Percentiles rank a stretch among this genome's conserved stretches.
Evolutionary conservation across 2,113 vertebrate genomes (phyloP).

Genomic region (Panurus biarmicus): DNA sequence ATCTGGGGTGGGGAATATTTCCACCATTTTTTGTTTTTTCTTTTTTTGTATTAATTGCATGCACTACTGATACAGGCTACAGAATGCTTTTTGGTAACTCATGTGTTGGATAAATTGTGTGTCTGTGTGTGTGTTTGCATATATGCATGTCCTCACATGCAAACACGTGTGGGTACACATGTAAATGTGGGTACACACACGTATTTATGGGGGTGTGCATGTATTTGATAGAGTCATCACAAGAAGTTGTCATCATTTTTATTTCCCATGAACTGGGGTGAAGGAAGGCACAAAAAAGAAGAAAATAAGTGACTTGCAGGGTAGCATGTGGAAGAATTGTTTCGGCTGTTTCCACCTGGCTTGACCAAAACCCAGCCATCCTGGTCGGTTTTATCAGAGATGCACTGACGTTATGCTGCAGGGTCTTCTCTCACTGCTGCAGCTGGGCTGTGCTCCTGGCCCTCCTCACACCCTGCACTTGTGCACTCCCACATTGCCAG

Average conservation of each 20-base stretch:
- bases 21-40: not conserved
- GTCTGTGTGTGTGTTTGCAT: not conserved
- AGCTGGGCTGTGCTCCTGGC: not conserved
- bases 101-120: not conserved
- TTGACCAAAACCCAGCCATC: not conserved
- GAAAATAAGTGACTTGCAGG: not conserved
- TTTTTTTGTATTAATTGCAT: not conserved
- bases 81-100: not conserved
- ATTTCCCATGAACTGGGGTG: not conserved
- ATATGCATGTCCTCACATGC: not conserved
- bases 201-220: rapidly evolving
- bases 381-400: not conserved
- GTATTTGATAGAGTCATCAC: not conserved
- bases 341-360: not conserved
- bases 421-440: not conserved
- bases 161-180: not conserved
- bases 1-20: not conserved
- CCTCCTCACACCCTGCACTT: too few species aligned
- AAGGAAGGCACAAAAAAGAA: not conserved
- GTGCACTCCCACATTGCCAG: not conserved
- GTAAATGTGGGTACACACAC: not conserved
- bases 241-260: not conserved
- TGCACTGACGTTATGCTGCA: not conserved
- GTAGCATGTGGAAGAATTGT: not conserved
- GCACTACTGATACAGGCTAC: not conserved